phyloP scores from a whole-genome alignment of 2,888 invertebrate genomes.

The Toxonevra muliebris region DNA sequence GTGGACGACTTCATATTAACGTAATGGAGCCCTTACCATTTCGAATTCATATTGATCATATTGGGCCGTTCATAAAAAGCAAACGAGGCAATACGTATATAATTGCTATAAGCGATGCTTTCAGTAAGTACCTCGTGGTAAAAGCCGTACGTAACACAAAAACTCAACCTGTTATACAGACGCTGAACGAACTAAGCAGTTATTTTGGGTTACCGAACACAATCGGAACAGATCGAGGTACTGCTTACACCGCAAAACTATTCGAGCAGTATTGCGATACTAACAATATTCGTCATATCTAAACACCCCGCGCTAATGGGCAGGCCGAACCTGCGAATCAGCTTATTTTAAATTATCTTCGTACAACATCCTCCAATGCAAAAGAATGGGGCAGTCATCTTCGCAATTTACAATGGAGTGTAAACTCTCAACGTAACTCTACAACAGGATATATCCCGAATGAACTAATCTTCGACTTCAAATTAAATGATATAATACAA shows the following conservation, averaged over 20 bases:
- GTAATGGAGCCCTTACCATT: slow-evolving; percentile 8
- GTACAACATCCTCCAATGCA: slow-evolving; percentile 34
- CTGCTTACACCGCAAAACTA: slow-evolving; percentile 35
- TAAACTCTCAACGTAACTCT: slow-evolving; percentile 33
- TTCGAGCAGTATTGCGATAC: slow-evolving; percentile 35
- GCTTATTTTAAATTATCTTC: slow-evolving; percentile 40
- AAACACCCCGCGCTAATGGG: slow-evolving; percentile 42
- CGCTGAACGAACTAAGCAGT: slow-evolving; percentile 33
- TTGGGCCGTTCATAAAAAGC: slow-evolving; percentile 14
- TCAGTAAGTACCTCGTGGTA: not conserved
- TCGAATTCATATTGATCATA: slow-evolving; percentile 15
- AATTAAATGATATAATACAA: too few relatives aligned
- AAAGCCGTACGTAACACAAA: slow-evolving; percentile 35
- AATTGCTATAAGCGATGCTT: not conserved
- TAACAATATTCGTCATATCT: slow-evolving; percentile 30
- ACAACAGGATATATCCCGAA: not conserved
- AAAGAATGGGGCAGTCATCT: slow-evolving; percentile 35
- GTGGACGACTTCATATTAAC: slow-evolving; percentile 4
- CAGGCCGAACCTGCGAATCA: slow-evolving; percentile 38
- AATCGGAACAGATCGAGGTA: slow-evolving; percentile 46
- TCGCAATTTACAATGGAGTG: slow-evolving; percentile 35
- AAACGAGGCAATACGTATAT: not conserved
- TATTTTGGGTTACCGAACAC: slow-evolving; percentile 45
- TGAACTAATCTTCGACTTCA: not conserved
- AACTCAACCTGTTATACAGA: slow-evolving; percentile 33